These are phyloP conservation scores for Hozukius guyotensis DNA, from an alignment of 2,797 vertebrate species.

Conservation along the genomic window DNA sequence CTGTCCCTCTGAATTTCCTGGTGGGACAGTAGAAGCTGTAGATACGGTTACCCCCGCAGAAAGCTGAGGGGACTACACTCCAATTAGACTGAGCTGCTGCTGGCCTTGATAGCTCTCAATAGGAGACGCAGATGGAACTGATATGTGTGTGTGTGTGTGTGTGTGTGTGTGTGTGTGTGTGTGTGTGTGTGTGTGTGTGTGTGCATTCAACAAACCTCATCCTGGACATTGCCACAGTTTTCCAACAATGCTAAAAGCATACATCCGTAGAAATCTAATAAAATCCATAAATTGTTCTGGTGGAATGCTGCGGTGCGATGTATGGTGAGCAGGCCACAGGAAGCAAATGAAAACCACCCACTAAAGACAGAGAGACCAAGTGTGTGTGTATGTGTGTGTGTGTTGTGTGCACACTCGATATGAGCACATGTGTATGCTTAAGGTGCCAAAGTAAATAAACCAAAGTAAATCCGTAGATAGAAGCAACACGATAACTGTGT, in stretches of 20 bases:
- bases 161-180: constrained; percentile 9
- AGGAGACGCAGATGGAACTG: constrained; percentile 74
- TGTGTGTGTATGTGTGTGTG: constrained; percentile 16
- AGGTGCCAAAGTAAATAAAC: constrained; percentile 22
- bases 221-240: constrained; percentile 58
- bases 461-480: constrained; percentile 11
- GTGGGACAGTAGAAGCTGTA: constrained; percentile 54
- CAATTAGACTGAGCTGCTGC: constrained; percentile 70
- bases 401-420: background rate
- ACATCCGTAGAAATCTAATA: constrained; percentile 73
- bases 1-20: constrained; percentile 79
- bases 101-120: constrained; percentile 65
- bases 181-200: constrained; percentile 10
- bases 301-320: constrained; percentile 66
- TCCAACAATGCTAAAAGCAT: constrained; percentile 63
- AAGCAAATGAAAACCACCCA: constrained; percentile 71
- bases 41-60: constrained; percentile 70
- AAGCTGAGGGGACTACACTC: constrained; percentile 60
- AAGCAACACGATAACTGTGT: constrained; percentile 16
- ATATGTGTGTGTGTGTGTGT: constrained; percentile 42
- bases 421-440: constrained; percentile 18
- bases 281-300: constrained; percentile 73
- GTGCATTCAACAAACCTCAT: constrained; percentile 48
- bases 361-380: constrained; percentile 4
- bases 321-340: constrained; percentile 54